These are phyloP conservation scores for Diadumene lineata DNA, from an alignment of 92 coral and sea anemone genomes.

Conservation along the genomic window DNA sequence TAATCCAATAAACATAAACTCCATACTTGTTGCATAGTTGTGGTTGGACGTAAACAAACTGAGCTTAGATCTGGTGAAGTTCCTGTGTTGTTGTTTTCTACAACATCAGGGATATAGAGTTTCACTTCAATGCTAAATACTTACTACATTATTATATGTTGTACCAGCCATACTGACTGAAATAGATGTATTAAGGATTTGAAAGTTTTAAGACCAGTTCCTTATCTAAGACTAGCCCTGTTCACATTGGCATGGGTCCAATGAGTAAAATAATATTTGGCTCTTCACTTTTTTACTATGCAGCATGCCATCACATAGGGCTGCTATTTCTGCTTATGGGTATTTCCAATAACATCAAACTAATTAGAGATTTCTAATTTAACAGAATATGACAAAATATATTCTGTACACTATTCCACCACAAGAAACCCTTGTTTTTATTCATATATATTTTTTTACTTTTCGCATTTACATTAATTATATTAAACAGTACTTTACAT, in stretches of 20 bases:
- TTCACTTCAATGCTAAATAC: neutral
- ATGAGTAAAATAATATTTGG: slow-evolving; percentile 16
- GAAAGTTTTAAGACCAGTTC: neutral
- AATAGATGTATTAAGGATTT: neutral
- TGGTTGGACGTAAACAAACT: slow-evolving; percentile 26
- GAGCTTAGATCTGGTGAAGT: slow-evolving; percentile 17
- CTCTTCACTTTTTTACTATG: slow-evolving; percentile 10
- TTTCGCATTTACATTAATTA: no score
- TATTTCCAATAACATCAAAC: no score
- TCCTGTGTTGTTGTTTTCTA: slow-evolving; percentile 7
- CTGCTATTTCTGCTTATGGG: neutral
- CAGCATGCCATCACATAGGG: slow-evolving; percentile 2
- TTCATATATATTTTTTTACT: no score
- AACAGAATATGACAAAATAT: no score
- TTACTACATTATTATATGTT: neutral
- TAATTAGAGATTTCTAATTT: no score
- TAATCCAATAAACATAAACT: slow-evolving; percentile 40
- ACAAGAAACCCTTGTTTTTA: no score
- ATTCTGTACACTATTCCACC: no score
- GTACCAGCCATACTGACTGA: neutral
- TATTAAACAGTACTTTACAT: no score
- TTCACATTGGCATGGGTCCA: slow-evolving; percentile 20
- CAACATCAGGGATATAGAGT: neutral
- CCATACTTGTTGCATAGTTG: slow-evolving; percentile 41
- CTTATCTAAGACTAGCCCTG: slow-evolving; percentile 10